These are phyloP conservation scores for Campoletis sonorensis DNA, from an alignment of 1,140 invertebrate genomes.

Conservation along the genomic window DNA sequence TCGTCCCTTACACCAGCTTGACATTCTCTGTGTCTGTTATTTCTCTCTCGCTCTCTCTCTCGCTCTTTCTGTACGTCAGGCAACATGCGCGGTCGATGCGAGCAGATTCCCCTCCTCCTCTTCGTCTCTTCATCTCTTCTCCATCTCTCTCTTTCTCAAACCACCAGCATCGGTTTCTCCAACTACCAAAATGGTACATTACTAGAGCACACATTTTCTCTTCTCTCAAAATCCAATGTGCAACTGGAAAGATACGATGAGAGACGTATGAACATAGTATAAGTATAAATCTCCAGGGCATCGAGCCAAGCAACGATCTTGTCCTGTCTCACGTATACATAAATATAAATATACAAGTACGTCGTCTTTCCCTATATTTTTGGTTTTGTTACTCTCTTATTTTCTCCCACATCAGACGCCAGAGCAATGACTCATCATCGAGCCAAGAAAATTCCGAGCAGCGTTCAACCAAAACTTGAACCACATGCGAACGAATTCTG, in stretches of 20 bases:
- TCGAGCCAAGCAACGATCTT: constrained; percentile 52
- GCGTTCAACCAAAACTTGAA: background rate
- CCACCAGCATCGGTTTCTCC: constrained; percentile 36
- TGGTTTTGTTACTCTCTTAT: background rate
- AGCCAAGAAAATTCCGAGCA: background rate
- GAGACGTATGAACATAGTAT: background rate
- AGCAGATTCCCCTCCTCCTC: background rate
- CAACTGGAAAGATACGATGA: constrained; percentile 32
- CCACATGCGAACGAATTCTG: constrained; percentile 27
- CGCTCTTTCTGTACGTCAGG: constrained; percentile 32
- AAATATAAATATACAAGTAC: background rate
- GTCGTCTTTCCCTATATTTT: constrained; percentile 14
- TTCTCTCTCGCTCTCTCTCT: constrained; percentile 20
- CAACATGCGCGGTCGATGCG: constrained; percentile 44
- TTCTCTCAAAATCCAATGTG: constrained; percentile 17
- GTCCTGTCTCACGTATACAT: constrained; percentile 18
- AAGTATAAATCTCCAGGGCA: constrained; percentile 41
- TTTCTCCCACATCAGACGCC: constrained; percentile 24
- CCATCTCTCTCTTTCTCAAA: constrained; percentile 12
- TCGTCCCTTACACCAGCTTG: constrained; percentile 30
- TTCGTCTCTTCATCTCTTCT: background rate
- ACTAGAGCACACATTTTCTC: constrained; percentile 24
- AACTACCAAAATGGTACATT: constrained; percentile 16
- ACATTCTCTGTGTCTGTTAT: constrained; percentile 13
- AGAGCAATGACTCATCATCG: constrained; percentile 62